Conservation (phyloP, 2,888 invertebrate species). For the Meganola albula region DNA sequence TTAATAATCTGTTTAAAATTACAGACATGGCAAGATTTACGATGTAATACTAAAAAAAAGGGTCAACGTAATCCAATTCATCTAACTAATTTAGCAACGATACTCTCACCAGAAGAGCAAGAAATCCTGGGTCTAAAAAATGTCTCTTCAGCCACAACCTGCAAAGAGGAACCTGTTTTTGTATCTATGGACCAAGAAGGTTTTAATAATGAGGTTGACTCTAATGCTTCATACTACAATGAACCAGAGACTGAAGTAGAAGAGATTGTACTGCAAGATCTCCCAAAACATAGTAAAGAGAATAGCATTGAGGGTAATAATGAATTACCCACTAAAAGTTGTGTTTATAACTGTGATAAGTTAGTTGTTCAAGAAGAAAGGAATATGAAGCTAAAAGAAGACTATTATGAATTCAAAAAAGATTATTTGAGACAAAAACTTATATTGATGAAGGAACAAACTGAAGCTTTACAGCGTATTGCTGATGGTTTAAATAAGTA, state of each 20-base stretch:
- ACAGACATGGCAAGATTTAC: constrained; percentile 69
- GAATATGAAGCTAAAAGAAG: constrained; percentile 59
- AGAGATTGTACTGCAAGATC: constrained; percentile 41
- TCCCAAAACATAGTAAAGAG: constrained; percentile 23
- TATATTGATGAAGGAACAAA: constrained; percentile 57
- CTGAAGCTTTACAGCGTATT: constrained; percentile 62
- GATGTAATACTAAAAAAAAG: constrained; percentile 52
- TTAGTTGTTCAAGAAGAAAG: constrained; percentile 53
- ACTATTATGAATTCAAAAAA: constrained; percentile 63
- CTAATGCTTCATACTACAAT: constrained; percentile 39
- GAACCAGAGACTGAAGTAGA: constrained; percentile 50
- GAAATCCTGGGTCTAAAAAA: constrained; percentile 53
- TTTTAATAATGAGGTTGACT: constrained; percentile 37
- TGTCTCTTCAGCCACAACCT: constrained; percentile 35
- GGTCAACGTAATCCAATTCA: constrained; percentile 40
- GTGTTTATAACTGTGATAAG: constrained; percentile 57
- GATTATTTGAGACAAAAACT: constrained; percentile 64
- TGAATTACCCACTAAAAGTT: constrained; percentile 40
- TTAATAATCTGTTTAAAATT: constrained; percentile 18
- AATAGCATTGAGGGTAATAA: constrained; percentile 32
- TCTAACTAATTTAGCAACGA: constrained; percentile 35
- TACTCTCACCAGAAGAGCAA: constrained; percentile 47
- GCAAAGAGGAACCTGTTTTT: constrained; percentile 46
- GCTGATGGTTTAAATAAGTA: constrained; percentile 44
- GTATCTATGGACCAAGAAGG: constrained; percentile 36